phyloP scores from a whole-genome alignment of 1,140 invertebrate genomes.

The Drosophila burlai region DNA sequence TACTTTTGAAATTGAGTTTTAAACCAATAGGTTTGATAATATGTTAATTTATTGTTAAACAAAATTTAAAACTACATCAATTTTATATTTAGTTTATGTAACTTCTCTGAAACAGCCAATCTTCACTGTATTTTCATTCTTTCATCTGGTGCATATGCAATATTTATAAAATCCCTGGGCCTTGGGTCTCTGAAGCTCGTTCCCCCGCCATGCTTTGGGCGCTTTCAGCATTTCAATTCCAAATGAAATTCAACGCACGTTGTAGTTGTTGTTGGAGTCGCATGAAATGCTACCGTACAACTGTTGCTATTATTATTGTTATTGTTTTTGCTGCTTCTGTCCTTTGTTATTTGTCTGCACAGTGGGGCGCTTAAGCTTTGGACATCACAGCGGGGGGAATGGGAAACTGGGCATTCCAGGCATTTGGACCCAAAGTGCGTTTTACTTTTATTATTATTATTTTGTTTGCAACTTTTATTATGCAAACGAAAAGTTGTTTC shows the following conservation, averaged over 20 bases:
- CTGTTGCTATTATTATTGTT: conserved; percentile 14
- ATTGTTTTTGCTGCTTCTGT: conserved; percentile 24
- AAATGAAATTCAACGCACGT: conserved; percentile 79
- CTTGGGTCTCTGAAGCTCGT: not conserved
- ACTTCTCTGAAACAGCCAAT: not conserved
- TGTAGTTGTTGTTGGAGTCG: conserved; percentile 24
- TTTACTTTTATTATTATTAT: conserved; percentile 7
- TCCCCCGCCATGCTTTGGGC: conserved; percentile 6
- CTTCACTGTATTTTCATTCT: conserved; percentile 41
- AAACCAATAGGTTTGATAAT: not conserved
- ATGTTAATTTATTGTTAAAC: not conserved
- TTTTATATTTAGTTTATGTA: too few relatives aligned
- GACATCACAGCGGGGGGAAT: not conserved
- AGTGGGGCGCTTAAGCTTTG: conserved; percentile 15
- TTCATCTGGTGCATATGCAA: conserved; percentile 58
- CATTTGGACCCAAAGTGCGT: conserved; percentile 5
- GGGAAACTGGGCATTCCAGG: conserved; percentile 6
- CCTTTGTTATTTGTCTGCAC: conserved; percentile 56
- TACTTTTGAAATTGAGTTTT: not conserved
- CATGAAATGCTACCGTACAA: conserved; percentile 50
- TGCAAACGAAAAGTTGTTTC: conserved; percentile 29
- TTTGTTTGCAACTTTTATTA: not conserved
- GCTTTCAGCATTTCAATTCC: conserved; percentile 58
- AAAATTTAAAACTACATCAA: not conserved
- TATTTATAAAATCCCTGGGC: conserved; percentile 62